Percentiles rank a stretch among this genome's conserved stretches.
Conservation (phyloP, 2,888 invertebrate species). For the Dyspetes luteomarginatus region DNA sequence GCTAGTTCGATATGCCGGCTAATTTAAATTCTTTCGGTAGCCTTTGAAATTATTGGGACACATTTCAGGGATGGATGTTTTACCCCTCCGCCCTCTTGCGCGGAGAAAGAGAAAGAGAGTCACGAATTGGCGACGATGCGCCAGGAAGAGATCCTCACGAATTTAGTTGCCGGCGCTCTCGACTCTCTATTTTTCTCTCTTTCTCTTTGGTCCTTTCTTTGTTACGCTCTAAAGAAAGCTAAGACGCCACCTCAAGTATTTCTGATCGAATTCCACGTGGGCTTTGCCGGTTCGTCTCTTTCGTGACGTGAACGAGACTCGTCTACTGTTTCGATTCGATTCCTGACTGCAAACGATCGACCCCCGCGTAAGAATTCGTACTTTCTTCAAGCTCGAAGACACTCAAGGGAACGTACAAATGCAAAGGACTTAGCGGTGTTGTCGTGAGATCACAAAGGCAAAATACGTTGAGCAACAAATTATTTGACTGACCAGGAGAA, state of each 20-base stretch:
- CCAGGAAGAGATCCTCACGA: slow-evolving; percentile 42
- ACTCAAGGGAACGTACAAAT: slow-evolving; percentile 46
- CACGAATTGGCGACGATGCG: slow-evolving; percentile 48
- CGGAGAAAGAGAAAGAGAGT: slow-evolving; percentile 17
- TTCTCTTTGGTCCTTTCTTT: slow-evolving; percentile 37
- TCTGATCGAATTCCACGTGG: slow-evolving; percentile 82
- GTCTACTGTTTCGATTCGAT: slow-evolving; percentile 31
- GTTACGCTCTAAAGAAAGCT: slow-evolving; percentile 66
- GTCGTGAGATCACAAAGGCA: slow-evolving; percentile 30
- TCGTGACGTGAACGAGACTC: slow-evolving; percentile 74
- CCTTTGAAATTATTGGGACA: slow-evolving; percentile 76
- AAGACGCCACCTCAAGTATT: slow-evolving; percentile 83
- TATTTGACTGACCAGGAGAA: not conserved
- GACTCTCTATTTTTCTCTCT: slow-evolving; percentile 28
- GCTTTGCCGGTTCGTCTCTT: slow-evolving; percentile 70
- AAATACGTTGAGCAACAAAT: slow-evolving; percentile 39
- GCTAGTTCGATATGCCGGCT: slow-evolving; percentile 80
- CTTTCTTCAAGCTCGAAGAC: slow-evolving; percentile 34
- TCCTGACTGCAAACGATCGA: slow-evolving; percentile 57
- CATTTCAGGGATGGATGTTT: slow-evolving; percentile 66
- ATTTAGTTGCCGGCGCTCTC: slow-evolving; percentile 54
- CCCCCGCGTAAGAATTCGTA: slow-evolving; percentile 66
- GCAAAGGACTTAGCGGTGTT: slow-evolving; percentile 38
- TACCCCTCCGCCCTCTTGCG: slow-evolving; percentile 7
- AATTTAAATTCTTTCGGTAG: slow-evolving; percentile 83